A percentile compares a stretch with the other conserved stretches of the same genome.
Evolutionary conservation across 2,888 invertebrate species (phyloP).

Genomic region (Linyphia triangularis): DNA sequence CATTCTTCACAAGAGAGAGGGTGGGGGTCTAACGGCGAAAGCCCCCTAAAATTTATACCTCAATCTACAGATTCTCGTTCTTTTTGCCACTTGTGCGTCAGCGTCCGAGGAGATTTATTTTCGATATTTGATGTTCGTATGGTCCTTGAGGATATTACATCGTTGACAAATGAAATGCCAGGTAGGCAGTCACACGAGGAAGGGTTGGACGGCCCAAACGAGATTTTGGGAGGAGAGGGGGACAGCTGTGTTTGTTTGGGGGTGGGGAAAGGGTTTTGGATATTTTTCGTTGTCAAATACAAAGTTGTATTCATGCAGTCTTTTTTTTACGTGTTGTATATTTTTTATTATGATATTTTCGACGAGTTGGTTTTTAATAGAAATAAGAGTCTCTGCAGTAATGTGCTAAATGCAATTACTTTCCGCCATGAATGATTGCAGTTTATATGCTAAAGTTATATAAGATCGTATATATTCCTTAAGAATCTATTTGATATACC

Average conservation of each 20-base stretch:
- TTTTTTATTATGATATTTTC: too few species aligned
- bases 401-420: too few species aligned
- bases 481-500: too few species aligned
- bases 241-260: slow-evolving; percentile 14
- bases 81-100: slow-evolving; percentile 6
- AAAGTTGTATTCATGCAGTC: background rate
- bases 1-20: background rate
- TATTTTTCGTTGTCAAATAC: slow-evolving; percentile 4
- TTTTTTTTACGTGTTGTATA: too few species aligned
- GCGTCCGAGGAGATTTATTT: slow-evolving; percentile 57
- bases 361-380: too few species aligned
- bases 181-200: slow-evolving; percentile 10
- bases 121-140: slow-evolving; percentile 61
- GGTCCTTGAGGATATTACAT: slow-evolving; percentile 47
- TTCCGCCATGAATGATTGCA: too few species aligned
- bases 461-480: too few species aligned
- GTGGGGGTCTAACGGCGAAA: slow-evolving; percentile 29
- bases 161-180: slow-evolving; percentile 64
- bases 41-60: slow-evolving; percentile 65
- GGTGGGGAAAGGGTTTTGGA: background rate
- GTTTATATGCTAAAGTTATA: too few species aligned
- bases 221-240: slow-evolving; percentile 28
- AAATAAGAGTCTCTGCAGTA: too few species aligned
- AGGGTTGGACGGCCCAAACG: slow-evolving; percentile 16
- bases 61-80: slow-evolving; percentile 29